Percentiles rank a stretch among this genome's conserved stretches.
Conservation (phyloP, 2,888 invertebrate species). For the Teleiodes luculella region DNA sequence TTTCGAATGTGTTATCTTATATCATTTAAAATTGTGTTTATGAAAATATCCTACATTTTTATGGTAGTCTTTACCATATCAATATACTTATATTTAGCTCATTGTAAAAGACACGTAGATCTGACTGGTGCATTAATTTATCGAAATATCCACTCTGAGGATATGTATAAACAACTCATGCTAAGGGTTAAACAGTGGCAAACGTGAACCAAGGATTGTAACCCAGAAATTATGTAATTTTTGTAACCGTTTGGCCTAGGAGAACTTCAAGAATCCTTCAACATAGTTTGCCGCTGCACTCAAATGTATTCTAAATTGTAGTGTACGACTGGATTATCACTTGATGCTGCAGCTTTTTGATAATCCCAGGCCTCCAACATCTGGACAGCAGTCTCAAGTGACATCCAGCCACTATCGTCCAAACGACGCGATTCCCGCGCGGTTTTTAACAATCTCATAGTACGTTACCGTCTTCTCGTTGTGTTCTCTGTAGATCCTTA, state of each 20-base stretch:
- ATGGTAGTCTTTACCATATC: conserved; percentile 3
- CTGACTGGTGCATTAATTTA: conserved; percentile 3
- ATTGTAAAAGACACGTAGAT: not conserved
- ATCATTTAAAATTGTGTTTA: not conserved
- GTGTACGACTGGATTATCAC: conserved; percentile 2
- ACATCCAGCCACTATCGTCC: not conserved
- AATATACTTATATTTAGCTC: not conserved
- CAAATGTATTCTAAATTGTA: conserved; percentile 13
- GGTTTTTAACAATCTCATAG: not conserved
- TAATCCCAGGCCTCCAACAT: not conserved
- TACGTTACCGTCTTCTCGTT: too few species aligned
- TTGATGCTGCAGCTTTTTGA: not conserved
- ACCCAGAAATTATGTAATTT: not conserved
- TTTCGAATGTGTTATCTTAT: too few species aligned
- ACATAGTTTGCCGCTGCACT: conserved; percentile 1
- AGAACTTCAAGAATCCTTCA: not conserved
- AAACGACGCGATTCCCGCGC: not conserved
- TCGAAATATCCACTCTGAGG: not conserved
- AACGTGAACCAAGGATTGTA: not conserved
- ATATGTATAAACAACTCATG: not conserved
- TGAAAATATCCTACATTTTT: not conserved
- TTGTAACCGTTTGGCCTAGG: not conserved
- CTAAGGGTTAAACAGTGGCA: not conserved
- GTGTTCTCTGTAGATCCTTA: too few species aligned
- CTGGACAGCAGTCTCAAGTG: conserved; percentile 1